Evolutionary conservation across 2,797 vertebrate genomes (phyloP).

Genomic region (Myripristis murdjan): DNA sequence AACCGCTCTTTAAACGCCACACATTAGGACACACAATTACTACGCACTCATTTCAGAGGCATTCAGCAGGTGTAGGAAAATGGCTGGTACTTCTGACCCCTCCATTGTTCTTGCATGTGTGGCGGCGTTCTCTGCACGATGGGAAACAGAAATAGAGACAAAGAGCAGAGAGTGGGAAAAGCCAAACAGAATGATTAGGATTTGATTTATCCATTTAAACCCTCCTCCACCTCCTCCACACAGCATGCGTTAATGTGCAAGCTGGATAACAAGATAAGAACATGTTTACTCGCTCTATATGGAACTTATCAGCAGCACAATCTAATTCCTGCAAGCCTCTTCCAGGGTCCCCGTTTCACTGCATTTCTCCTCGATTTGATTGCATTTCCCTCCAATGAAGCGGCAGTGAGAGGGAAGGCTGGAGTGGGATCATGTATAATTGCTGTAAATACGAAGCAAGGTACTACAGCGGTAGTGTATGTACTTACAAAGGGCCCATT

Average conservation of each 20-base stretch:
- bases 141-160: constrained; percentile 73
- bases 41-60: constrained; percentile 71
- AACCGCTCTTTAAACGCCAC: constrained; percentile 77
- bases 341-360: constrained; percentile 64
- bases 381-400: constrained; percentile 70
- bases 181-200: constrained; percentile 76
- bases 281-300: constrained; percentile 84
- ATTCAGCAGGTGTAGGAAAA: constrained; percentile 75
- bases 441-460: constrained; percentile 63
- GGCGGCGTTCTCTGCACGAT: constrained; percentile 45
- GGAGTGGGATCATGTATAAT: constrained; percentile 60
- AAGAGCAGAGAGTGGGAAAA: constrained; percentile 69
- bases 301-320: constrained; percentile 81
- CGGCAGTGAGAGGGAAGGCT: constrained; percentile 55
- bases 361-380: constrained; percentile 64
- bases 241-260: constrained; percentile 81
- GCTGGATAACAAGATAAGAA: constrained; percentile 86
- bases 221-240: constrained; percentile 69
- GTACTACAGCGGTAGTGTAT: constrained; percentile 65
- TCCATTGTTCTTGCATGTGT: constrained; percentile 64
- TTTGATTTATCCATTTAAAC: constrained; percentile 77
- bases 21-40: constrained; percentile 76
- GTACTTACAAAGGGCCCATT: constrained; percentile 73
- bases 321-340: constrained; percentile 84
- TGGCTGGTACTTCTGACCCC: constrained; percentile 70